Evolutionary conservation across 2,797 vertebrate genomes (phyloP), one percentile per base, ranked within the genome.

Genomic region (Babyrousa celebensis): DNA sequence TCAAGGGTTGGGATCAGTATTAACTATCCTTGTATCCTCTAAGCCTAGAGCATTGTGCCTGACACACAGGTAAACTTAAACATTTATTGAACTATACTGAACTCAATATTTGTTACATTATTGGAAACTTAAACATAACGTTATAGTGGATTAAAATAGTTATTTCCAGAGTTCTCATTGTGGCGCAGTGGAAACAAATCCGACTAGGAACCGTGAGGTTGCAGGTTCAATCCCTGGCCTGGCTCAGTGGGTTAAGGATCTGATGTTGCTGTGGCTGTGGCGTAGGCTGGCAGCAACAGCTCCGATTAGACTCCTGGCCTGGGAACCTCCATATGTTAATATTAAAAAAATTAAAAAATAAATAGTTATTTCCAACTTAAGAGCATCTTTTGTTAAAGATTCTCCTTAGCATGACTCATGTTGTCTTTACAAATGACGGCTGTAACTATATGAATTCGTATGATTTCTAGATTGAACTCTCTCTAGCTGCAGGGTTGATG

Each of bases 401-500:
- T 43, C 27, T 82, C 8, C 68, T 48, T 63, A 25, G 18, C 21
- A 63, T 74, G 79, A 84, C 48, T 95, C 72, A 88, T 67, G n/a
- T 63, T 48, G 67, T 96, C 29, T 91, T 95, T 79, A 85, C 9
- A 96, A 84, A 58, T n/a, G 36, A 89, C 82, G 63, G 7, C 6
- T 82, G 58, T 79, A 32, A 74, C 36, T 78, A 29, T n/a, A 21
- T 85, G 58, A 79, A 58, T 90, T 87, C 14, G 32, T 43, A 83
- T 58, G 36, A 40, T 90, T 95, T 93, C 43, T 80, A 60, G 65
- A 52, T 25, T n/a, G 71, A 94, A 91, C 80, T 79, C n/a, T 74
- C 48, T 90, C 48, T 54, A 89, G 48, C 5, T 54, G 17, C 18
- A 87, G 71, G 14, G 3, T 56, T 84, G 65, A 83, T 79, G 43